A percentile compares a stretch with the other conserved stretches of the same genome.
Conservation (phyloP, 2,797 vertebrate species). For the Ctenochaetus hawaiiensis region DNA sequence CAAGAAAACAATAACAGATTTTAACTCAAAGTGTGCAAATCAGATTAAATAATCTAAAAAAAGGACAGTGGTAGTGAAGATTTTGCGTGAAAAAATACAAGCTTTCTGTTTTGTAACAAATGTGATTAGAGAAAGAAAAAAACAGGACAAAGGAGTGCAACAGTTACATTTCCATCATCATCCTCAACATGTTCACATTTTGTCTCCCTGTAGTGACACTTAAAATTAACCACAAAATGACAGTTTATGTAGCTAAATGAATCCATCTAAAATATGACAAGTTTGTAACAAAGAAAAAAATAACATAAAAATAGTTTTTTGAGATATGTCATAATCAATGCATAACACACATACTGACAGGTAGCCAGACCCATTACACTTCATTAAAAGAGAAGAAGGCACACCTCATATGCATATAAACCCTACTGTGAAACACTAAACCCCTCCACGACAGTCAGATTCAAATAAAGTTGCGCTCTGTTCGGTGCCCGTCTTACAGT, state of each 20-base stretch:
- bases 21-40: neutral
- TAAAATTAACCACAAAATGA: conserved; percentile 5
- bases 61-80: conserved; percentile 2
- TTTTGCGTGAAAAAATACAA: neutral
- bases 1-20: neutral
- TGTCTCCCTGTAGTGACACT: too few relatives aligned
- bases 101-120: neutral
- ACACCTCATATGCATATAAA: conserved; percentile 50
- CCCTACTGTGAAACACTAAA: conserved; percentile 21
- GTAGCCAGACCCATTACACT: conserved; percentile 9
- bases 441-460: neutral
- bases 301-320: conserved; percentile 8
- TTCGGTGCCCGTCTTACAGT: neutral
- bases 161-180: neutral
- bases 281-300: conserved; percentile 30
- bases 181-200: neutral
- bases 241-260: conserved; percentile 19
- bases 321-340: conserved; percentile 3
- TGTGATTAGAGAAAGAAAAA: neutral
- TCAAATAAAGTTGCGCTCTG: conserved; percentile 13
- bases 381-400: conserved; percentile 59
- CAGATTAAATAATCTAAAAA: neutral
- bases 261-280: neutral
- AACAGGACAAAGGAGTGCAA: neutral
- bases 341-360: conserved; percentile 4